Conservation (phyloP, 2,797 vertebrate genomes). For the Dromococcyx pavoninus region DNA sequence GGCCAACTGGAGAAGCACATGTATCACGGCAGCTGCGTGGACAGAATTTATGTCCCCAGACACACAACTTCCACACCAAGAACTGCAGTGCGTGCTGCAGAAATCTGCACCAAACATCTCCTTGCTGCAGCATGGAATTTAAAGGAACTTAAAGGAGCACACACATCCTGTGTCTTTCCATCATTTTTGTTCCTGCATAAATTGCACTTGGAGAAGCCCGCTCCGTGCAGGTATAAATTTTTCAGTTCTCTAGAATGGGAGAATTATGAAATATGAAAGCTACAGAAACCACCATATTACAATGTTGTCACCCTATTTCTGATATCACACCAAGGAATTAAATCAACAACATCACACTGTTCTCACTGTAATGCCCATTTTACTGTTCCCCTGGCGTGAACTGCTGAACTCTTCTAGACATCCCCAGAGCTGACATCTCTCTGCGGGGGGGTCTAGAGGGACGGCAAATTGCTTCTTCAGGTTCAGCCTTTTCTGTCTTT, state of each 20-base stretch:
- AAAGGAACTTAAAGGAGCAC: background rate
- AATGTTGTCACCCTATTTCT: background rate
- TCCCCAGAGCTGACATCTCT: background rate
- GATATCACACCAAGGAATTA: background rate
- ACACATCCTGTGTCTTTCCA: background rate
- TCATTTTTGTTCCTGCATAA: background rate
- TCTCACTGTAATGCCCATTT: background rate
- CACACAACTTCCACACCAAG: background rate
- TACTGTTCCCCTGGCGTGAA: background rate
- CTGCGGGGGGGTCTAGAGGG: background rate
- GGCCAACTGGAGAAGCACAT: background rate
- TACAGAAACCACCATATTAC: background rate
- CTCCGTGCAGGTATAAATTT: rapidly evolving
- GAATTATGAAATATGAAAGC: background rate
- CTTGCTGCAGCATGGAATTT: background rate
- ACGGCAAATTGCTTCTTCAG: background rate
- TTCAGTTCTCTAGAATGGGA: background rate
- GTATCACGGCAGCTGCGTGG: background rate
- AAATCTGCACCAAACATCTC: background rate
- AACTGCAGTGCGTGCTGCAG: background rate
- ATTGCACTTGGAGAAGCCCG: background rate
- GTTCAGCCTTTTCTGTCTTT: background rate
- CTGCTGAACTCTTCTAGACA: background rate
- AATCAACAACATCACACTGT: background rate
- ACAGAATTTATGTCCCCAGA: background rate